Base-by-base conservation (phyloP, 2,113 vertebrate genomes). In the Ammospiza caudacuta region DNA sequence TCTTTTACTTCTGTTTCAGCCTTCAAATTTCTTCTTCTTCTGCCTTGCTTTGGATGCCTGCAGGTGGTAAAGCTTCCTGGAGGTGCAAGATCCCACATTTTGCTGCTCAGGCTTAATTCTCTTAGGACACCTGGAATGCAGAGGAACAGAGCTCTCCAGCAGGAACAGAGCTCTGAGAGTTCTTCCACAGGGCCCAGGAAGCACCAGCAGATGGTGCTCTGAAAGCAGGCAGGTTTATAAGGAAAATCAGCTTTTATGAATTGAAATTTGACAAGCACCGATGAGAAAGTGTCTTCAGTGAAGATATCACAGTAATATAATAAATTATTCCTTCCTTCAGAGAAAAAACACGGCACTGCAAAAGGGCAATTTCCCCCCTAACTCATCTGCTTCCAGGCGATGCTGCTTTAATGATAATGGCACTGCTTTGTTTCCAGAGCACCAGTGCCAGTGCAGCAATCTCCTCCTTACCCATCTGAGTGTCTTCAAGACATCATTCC, bases 141-240 rank as follows among this genome's bases (percentile, higher is more conserved):
- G 58, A 66, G 14, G 31, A 85, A 4, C 23, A 6, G 8, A 17
- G 5, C 12, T 37, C 37, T 35, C 22, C 68, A 68, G 41, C 44
- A 77, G 39, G 22, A 49, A 49, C 7, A 49, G 47, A 49, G 23
- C 47, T 49, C 47, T 49, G 47, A 49, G 47, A 49, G 49, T 12
- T 49, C 49, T 25, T 19, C 39, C 67, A 41, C 4, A 3, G 23
- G 24, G n/a, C 5, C 12, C 73, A 17, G 6, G 23, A 47, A 72
- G 41, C 24, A 84, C 78, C 94, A 91, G 87, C 54, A 95, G 87
- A 94, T 76, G 68, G 87, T 86, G 82, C 63, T 84, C n/a, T 19
- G 39, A 88, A 88, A 74, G 29, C 62, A 95, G 35, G 46, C 10
- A 88, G 12, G 5, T 74, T 83, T 74, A 46, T 74, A 47, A 74